phyloP scores from a whole-genome alignment of 2,113 vertebrate species.

The Channa maculata region DNA sequence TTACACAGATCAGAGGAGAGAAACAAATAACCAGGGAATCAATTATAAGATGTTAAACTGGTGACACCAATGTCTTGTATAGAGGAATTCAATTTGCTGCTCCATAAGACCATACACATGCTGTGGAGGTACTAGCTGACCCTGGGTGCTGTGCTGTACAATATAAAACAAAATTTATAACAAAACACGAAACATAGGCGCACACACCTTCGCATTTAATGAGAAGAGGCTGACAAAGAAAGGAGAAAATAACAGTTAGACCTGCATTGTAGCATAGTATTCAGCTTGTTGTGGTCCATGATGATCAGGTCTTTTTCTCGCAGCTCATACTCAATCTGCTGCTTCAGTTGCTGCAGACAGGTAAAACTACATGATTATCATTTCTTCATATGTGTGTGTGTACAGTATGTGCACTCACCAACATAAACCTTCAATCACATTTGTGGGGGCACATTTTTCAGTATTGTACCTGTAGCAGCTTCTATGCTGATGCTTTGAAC shows the following conservation, averaged over 20 bases:
- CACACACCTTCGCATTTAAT: constrained; percentile 3
- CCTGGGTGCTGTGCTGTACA: not conserved
- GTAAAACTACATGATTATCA: constrained; percentile 47
- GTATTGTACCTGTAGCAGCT: not conserved
- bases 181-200: not conserved
- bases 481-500: constrained; percentile 12
- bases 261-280: constrained; percentile 84
- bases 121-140: not conserved
- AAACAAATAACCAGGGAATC: constrained; percentile 40
- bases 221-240: not conserved
- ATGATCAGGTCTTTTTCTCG: constrained; percentile 87
- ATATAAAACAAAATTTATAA: not conserved
- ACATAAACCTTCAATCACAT: constrained; percentile 13
- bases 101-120: not conserved
- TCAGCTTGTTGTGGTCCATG: constrained; percentile 84
- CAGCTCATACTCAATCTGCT: constrained; percentile 84
- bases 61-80: constrained; percentile 6
- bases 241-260: constrained; percentile 67
- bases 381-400: constrained; percentile 11
- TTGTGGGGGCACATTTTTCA: constrained; percentile 9
- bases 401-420: not conserved
- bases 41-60: not conserved
- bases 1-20: constrained; percentile 36
- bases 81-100: not conserved
- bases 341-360: constrained; percentile 84